phyloP scores from a whole-genome alignment of 1,140 invertebrate genomes.

The Luehdorfia chinensis region DNA sequence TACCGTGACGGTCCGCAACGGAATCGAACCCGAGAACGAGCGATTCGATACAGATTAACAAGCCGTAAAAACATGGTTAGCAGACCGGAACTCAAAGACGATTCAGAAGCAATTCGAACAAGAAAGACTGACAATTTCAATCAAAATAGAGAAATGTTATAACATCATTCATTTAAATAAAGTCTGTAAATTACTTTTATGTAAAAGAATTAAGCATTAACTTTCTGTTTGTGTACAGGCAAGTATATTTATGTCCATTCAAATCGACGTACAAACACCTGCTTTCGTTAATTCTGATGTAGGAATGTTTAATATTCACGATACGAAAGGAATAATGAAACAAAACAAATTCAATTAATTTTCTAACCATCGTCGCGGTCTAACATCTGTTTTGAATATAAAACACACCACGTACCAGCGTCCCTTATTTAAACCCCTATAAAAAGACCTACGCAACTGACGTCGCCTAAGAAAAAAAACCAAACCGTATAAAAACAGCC shows the following conservation, averaged over 20 bases:
- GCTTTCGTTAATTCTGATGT: constrained; percentile 40
- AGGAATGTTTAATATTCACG: constrained; percentile 60
- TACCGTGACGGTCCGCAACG: not conserved
- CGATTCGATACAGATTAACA: constrained; percentile 39
- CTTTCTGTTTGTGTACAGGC: no score
- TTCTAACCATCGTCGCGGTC: constrained; percentile 52
- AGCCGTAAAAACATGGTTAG: constrained; percentile 31
- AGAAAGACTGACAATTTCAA: not conserved
- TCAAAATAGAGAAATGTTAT: not conserved
- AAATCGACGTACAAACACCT: constrained; percentile 20
- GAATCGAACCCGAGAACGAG: not conserved
- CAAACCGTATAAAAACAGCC: constrained; percentile 50
- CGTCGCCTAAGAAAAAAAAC: constrained; percentile 58
- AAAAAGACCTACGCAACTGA: constrained; percentile 65
- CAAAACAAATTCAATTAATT: constrained; percentile 66
- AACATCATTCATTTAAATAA: no score
- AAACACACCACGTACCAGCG: constrained; percentile 49
- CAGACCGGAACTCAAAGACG: not conserved
- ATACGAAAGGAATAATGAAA: constrained; percentile 61
- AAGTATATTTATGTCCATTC: no score
- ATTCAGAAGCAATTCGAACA: not conserved
- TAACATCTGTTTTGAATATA: constrained; percentile 73
- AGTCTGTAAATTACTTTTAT: no score
- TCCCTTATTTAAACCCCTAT: constrained; percentile 55
- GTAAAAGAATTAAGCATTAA: no score